Evolutionary conservation across 2,888 invertebrate genomes (phyloP).

Genomic region (Lepidonotus clava): DNA sequence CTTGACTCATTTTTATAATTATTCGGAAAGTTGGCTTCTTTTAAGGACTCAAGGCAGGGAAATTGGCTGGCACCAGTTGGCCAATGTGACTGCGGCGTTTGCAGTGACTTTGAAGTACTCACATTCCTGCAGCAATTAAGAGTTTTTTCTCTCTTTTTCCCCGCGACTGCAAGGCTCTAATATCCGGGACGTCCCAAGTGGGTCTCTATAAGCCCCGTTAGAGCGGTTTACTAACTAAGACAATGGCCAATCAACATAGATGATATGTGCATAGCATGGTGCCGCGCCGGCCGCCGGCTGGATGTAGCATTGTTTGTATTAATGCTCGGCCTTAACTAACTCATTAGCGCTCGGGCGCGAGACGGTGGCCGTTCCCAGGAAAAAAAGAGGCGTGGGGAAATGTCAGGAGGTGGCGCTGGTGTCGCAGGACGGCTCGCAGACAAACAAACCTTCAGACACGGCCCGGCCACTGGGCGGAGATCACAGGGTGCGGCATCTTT

Average conservation of each 20-base stretch:
- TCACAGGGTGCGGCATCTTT: background rate
- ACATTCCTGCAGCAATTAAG: slow-evolving; percentile 9
- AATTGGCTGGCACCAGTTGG: slow-evolving; percentile 11
- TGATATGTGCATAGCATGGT: slow-evolving; percentile 20
- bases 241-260: background rate
- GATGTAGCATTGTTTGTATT: background rate
- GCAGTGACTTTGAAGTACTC: background rate
- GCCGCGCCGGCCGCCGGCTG: background rate
- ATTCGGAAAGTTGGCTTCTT: slow-evolving; percentile 1
- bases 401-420: slow-evolving; percentile 28
- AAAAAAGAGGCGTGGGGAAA: background rate
- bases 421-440: background rate
- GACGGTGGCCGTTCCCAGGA: background rate
- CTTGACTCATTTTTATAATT: background rate
- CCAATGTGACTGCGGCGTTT: slow-evolving; percentile 1
- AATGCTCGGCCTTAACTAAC: background rate
- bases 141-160: background rate
- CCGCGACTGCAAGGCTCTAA: slow-evolving; percentile 9
- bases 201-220: background rate
- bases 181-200: slow-evolving; percentile 13
- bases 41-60: background rate
- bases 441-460: slow-evolving; percentile 1
- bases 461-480: background rate
- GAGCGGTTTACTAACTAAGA: background rate
- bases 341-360: background rate